Evolutionary conservation across 2,113 vertebrate genomes (phyloP).

Genomic region (Aptenodytes forsteri): DNA sequence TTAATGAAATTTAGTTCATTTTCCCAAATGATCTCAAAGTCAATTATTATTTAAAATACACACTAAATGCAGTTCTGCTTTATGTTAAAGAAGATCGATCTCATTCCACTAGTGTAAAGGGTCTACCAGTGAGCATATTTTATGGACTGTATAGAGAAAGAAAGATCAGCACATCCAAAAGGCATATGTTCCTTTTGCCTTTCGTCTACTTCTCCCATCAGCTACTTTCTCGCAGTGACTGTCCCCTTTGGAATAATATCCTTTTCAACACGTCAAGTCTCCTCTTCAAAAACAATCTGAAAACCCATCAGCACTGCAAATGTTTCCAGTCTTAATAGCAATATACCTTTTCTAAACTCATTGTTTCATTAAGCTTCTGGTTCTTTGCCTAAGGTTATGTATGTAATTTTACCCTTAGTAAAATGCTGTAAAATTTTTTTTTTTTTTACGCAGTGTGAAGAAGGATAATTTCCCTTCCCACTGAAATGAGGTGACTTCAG

Average conservation of each 20-base stretch:
- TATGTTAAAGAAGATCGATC: neutral
- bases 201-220: neutral
- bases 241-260: neutral
- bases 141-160: neutral
- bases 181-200: neutral
- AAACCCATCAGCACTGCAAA: neutral
- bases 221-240: neutral
- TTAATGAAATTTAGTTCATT: constrained; percentile 15
- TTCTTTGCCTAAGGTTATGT: neutral
- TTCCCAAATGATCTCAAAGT: neutral
- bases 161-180: neutral
- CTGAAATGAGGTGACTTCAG: neutral
- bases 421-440: neutral
- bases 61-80: neutral
- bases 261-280: neutral
- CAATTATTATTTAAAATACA: constrained; percentile 1
- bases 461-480: neutral
- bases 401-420: neutral
- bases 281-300: neutral
- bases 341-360: neutral
- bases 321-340: neutral
- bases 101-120: neutral
- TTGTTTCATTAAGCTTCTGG: neutral
- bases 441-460: neutral
- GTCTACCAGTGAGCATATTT: neutral